Base-by-base conservation (phyloP, 2,888 invertebrate species). In the Drosophila putrida region DNA sequence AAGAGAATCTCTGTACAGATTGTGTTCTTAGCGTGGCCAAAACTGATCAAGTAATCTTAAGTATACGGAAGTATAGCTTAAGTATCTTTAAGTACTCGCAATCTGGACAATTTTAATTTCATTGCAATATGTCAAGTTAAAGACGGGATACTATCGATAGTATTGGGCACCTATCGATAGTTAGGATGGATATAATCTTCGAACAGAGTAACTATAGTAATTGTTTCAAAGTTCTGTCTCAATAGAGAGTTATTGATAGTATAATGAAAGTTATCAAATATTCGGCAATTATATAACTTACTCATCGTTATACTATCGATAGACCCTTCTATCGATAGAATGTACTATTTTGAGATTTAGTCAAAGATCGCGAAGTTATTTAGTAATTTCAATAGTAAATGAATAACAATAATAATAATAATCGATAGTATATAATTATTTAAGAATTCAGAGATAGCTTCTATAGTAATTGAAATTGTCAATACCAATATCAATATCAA, bases 11-110 rank as follows among this genome's bases (percentile, higher is more conserved):
- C 15, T 15, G 10, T 25, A 27, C 35, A 35, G 35, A 25, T 43
- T 75, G 46, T 31, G 33, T 44, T 68, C 59, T 55, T 47, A 66
- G 11, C 43, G 53, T 58, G 46, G 51, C 15, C 55, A 51, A 54
- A 54, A 35, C 41, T 13, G 54, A 4, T 20, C 46, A 58, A 57
- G 49, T 43, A 25, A 9, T 46, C 13, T 9, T 8, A 20, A 44
- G 36, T 44, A 4, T 8, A 20, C 13, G 11, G n/a, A 60, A 41
- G 20, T 54, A 28, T 54, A 35, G 33, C 15, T 64, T 10, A 35
- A 55, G 55, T 44, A 55, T 13, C 25, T 6, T 25, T 31, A 54
- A 54, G 54, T 39, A 28, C 11, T 6, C 25, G 20, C n/a, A 35
- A 4, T 35, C 49, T 49, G 49, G 35, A 49, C 8, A 35, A 35